Evolutionary conservation across 2,113 vertebrate species (phyloP), one percentile per base, ranked within the genome.

Genomic region (Gymnorhina tibicen): DNA sequence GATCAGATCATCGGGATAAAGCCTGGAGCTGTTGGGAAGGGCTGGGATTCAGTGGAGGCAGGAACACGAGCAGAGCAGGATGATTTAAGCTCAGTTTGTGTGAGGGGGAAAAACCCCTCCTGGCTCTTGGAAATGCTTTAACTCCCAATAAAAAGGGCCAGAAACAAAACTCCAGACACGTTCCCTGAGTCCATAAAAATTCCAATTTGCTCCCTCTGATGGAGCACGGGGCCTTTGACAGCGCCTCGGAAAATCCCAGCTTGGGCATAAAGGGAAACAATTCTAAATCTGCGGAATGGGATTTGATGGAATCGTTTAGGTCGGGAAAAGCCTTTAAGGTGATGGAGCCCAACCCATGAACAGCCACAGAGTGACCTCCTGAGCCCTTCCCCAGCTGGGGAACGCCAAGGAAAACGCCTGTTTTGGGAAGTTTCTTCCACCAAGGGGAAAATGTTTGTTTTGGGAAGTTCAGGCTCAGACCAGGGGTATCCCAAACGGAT

Each of bases 151-250:
- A 80, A 52, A 77, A 58, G 58, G 74, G 42, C 8, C 39, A 81
- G 92, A 56, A 78, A 37, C 74, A 67, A 63, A 93, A 75, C 9
- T 22, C 32, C 46, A 44, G 68, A 50, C 24, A 8, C 8, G 27
- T 44, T 66, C 69, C 68, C 69, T 79, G 58, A 86, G 13, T 47
- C 67, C 69, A 50, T 33, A 72, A 87, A 93, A 95, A 60, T 16
- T 28, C 46, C 41, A 35, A 6, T 82, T 67, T 85, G 62, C 39
- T 49, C 17, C 60, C 59, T 52, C 11, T 27, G 32, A 87, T 47
- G 85, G 69, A 66, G 74, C 56, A n/a, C 8, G 0, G 53, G 8
- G 76, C 7, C 70, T 87, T 23, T 47, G 50, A 80, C 28, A 56
- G 55, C 59, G 82, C 59, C 63, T 56, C 72, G 42, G 76, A 60